Conservation (phyloP, 2,888 invertebrate species). For the Hemistola chrysoprasaria region DNA sequence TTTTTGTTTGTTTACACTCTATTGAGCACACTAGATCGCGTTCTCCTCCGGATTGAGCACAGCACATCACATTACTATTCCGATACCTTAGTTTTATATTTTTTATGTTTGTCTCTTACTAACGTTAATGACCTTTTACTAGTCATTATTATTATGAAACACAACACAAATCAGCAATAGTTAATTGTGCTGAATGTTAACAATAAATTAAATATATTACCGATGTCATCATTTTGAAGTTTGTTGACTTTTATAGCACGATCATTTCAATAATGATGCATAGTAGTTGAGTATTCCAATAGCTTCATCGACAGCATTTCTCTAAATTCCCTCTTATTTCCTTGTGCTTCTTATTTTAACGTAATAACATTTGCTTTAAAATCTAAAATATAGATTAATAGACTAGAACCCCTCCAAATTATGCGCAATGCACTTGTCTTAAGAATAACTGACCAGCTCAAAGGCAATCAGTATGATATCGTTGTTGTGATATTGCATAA, state of each 20-base stretch:
- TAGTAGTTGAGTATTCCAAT: too few species aligned
- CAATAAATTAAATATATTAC: too few species aligned
- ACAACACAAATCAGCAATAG: not conserved
- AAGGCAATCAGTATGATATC: conserved; percentile 59
- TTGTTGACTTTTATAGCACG: too few species aligned
- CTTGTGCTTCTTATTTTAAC: too few species aligned
- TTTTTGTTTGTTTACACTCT: conserved; percentile 50
- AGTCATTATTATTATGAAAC: conserved; percentile 2
- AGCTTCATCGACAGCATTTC: too few species aligned
- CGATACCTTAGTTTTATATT: conserved; percentile 22
- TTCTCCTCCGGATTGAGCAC: conserved; percentile 36
- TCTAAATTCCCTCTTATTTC: too few species aligned
- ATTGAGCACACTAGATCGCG: conserved; percentile 37
- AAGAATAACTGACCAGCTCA: conserved; percentile 52
- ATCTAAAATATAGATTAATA: too few species aligned
- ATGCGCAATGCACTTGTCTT: conserved; percentile 9
- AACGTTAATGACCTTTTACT: conserved; percentile 8
- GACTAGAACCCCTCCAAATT: too few species aligned
- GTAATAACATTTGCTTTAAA: too few species aligned
- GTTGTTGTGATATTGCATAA: conserved; percentile 70
- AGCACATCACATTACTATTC: conserved; percentile 35
- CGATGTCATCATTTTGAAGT: too few species aligned
- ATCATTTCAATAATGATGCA: too few species aligned
- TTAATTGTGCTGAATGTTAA: not conserved
- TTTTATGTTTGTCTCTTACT: conserved; percentile 9